Evolutionary conservation across 2,797 vertebrate species (phyloP).

Genomic region (Microctenopoma steveboyesi): DNA sequence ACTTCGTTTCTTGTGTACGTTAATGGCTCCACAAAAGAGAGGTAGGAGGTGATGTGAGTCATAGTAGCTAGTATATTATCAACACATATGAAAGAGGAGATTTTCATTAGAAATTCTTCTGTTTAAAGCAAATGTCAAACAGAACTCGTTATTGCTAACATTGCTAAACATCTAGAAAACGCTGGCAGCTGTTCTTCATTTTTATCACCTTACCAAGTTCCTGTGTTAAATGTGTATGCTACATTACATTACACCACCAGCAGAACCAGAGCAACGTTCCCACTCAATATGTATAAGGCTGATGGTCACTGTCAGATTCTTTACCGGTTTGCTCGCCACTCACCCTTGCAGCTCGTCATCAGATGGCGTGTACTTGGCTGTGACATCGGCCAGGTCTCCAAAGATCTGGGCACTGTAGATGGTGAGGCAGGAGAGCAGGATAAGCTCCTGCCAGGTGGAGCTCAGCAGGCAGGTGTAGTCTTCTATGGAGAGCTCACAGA

Average conservation of each 20-base stretch:
- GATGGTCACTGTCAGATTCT: too few species aligned
- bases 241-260: not conserved
- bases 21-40: conserved; percentile 28
- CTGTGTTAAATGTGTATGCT: too few species aligned
- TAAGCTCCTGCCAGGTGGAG: conserved; percentile 98
- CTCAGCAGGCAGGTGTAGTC: conserved; percentile 98
- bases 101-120: conserved; percentile 3
- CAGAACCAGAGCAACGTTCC: too few species aligned
- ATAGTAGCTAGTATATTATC: conserved; percentile 10
- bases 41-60: conserved; percentile 22
- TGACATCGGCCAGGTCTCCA: conserved; percentile 94
- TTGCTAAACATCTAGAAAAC: not conserved
- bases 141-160: not conserved
- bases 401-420: conserved; percentile 98
- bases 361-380: conserved; percentile 95
- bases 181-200: not conserved
- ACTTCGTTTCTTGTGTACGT: conserved; percentile 21
- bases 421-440: conserved; percentile 96
- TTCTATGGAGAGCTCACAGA: conserved; percentile 97
- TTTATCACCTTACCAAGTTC: not conserved
- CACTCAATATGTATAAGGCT: too few species aligned
- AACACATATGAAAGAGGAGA: not conserved
- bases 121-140: not conserved
- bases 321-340: conserved; percentile 54
- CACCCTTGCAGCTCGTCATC: conserved; percentile 96